Evolutionary conservation across 2,888 invertebrate genomes (phyloP).

Genomic region (Trisateles emortualis): DNA sequence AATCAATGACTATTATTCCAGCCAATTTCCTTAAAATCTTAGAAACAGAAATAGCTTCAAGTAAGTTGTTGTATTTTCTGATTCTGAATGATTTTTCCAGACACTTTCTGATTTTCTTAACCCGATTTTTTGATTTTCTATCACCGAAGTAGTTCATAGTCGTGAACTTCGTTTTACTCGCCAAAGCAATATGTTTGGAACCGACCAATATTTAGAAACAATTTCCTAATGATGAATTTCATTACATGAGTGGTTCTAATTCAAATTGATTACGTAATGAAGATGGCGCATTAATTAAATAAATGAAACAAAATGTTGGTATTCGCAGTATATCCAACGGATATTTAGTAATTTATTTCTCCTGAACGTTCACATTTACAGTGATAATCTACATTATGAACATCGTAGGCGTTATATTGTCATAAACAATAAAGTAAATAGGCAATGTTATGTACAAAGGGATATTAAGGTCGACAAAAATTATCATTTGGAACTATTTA

Average conservation of each 20-base stretch:
- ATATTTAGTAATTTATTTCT: constrained; percentile 81
- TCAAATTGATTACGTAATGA: background rate
- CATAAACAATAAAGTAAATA: constrained; percentile 76
- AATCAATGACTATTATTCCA: constrained; percentile 55
- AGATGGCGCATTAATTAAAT: constrained; percentile 7
- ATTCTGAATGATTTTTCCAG: constrained; percentile 28
- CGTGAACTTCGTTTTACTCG: background rate
- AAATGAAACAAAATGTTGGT: constrained; percentile 78
- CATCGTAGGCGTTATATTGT: constrained; percentile 83
- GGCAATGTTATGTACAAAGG: constrained; percentile 79
- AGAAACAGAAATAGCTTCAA: constrained; percentile 55
- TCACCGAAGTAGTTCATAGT: constrained; percentile 5
- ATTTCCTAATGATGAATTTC: background rate
- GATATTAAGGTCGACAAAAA: constrained; percentile 61
- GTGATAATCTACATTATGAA: constrained; percentile 80
- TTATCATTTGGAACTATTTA: constrained; percentile 67
- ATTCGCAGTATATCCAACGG: constrained; percentile 81
- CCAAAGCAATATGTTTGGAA: background rate
- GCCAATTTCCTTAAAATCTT: constrained; percentile 51
- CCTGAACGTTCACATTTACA: constrained; percentile 78
- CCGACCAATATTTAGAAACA: background rate
- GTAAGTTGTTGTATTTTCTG: constrained; percentile 53
- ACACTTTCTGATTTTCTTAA: constrained; percentile 25
- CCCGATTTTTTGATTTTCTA: constrained; percentile 3
- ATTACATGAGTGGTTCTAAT: background rate